Base-by-base conservation (phyloP, 2,797 vertebrate species). In the Oreonectes daqikongensis region DNA sequence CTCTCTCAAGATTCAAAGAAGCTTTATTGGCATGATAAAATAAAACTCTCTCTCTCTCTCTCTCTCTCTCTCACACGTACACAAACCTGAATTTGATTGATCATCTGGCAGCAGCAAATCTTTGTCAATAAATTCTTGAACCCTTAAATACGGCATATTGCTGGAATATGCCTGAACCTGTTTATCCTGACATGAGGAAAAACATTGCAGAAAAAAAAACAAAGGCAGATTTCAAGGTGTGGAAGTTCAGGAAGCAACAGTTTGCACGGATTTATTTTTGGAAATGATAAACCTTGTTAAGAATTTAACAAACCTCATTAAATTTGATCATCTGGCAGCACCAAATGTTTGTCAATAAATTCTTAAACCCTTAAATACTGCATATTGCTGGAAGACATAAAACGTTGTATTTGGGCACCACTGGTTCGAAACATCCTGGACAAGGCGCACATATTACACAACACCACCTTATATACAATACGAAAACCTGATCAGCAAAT, bases 361-460 rank as follows among this genome's bases (percentile, higher is more conserved):
- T 76, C 44, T 40, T 66, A 9, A 26, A 52, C n/a, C 10, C 50
- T 69, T 20, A 69, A 77, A 77, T 69, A 69, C 66, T 63, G 18
- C 5, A 50, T 38, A 40, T 52, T 69, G 32, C 52, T 77, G 53
- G 30, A 77, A 70, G 20, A 69, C 55, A 55, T 18, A 60, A 18
- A 2, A 61, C 40, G 5, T 57, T 32, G 12, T 6, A 28, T 26
- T 61, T 4, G 30, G 26, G 65, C 20, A 61, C 30, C 40, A 60
- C 55, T 52, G 50, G 2, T 11, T 52, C 7, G 7, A 22, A 28
- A 2, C 24, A 32, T 35, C 32, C 8, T 28, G 59, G 1, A 15
- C 40, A 44, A 52, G 20, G 18, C 26, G 68, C 64, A 71, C 20
- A 55, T 9, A 73, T n/a, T n/a, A n/a, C n/a, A n/a, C n/a, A n/a